Conservation (phyloP, 1,140 invertebrate genomes). For the Lethrus apterus region DNA sequence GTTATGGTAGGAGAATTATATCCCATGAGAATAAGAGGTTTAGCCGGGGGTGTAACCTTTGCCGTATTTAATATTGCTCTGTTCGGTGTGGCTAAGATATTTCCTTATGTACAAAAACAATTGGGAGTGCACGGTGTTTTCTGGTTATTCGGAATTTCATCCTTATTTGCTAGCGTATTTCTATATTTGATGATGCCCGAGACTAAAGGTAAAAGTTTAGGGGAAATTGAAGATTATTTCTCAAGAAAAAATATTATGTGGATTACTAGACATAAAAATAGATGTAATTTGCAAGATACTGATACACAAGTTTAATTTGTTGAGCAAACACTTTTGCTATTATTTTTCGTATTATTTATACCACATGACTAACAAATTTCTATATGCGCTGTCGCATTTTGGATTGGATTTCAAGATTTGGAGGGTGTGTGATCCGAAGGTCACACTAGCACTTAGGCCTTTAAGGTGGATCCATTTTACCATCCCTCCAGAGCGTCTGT, state of each 20-base stretch:
- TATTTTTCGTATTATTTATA: no score
- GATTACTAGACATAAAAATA: slow-evolving; percentile 42
- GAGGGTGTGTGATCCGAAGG: no score
- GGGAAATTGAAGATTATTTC: slow-evolving; percentile 76
- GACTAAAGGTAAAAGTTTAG: slow-evolving; percentile 68
- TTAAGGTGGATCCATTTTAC: no score
- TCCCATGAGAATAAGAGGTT: slow-evolving; percentile 48
- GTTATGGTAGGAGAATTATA: slow-evolving; percentile 65
- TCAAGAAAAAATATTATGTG: slow-evolving; percentile 56
- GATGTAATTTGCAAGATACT: no score
- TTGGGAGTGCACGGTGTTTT: slow-evolving; percentile 59
- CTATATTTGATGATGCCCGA: slow-evolving; percentile 70
- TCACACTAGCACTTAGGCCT: no score
- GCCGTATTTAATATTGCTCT: slow-evolving; percentile 57
- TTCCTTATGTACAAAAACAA: slow-evolving; percentile 50
- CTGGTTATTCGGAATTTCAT: slow-evolving; percentile 59
- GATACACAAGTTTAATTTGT: no score
- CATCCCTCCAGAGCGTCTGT: no score
- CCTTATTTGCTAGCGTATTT: slow-evolving; percentile 54
- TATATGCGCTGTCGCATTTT: no score
- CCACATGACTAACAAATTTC: no score
- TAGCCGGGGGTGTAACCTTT: slow-evolving; percentile 57
- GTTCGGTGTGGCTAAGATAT: slow-evolving; percentile 68
- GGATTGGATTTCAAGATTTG: no score
- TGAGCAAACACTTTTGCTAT: no score